A percentile compares a stretch with the other conserved stretches of the same genome.
These are phyloP conservation scores for Ormia ochracea DNA, from an alignment of 2,888 invertebrate species.

Conservation along the genomic window DNA sequence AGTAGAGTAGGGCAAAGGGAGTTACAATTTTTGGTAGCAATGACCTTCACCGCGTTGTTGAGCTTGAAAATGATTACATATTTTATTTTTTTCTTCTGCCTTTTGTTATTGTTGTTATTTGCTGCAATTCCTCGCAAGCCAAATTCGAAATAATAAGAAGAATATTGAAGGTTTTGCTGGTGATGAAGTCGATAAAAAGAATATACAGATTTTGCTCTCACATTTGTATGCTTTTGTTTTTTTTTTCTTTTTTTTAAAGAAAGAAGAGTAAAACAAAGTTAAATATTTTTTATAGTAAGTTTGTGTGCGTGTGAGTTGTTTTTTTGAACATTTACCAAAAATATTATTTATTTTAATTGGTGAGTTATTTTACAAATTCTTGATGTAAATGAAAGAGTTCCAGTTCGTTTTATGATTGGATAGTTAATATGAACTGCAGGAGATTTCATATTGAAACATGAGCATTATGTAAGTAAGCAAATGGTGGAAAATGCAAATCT, in stretches of 20 bases:
- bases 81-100: conserved; percentile 17
- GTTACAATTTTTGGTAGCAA: conserved; percentile 77
- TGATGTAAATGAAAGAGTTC: too few species aligned
- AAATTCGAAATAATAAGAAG: conserved; percentile 34
- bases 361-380: not conserved
- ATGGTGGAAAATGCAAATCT: too few species aligned
- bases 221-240: conserved; percentile 1
- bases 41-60: conserved; percentile 78
- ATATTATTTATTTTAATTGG: not conserved
- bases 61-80: conserved; percentile 61
- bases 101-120: conserved; percentile 41
- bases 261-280: not conserved
- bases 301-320: not conserved
- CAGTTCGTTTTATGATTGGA: too few species aligned
- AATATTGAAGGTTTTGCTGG: conserved; percentile 26
- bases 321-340: not conserved
- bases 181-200: conserved; percentile 31
- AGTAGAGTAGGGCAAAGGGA: conserved; percentile 74
- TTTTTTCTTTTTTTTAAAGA: conserved; percentile 10
- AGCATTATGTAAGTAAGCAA: too few species aligned
- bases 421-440: too few species aligned
- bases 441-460: too few species aligned
- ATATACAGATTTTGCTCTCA: not conserved
- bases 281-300: conserved; percentile 15
- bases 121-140: conserved; percentile 39